Evolutionary conservation across 2,797 vertebrate genomes (phyloP), one percentile per base, ranked within the genome.

Genomic region (Microchirus variegatus): DNA sequence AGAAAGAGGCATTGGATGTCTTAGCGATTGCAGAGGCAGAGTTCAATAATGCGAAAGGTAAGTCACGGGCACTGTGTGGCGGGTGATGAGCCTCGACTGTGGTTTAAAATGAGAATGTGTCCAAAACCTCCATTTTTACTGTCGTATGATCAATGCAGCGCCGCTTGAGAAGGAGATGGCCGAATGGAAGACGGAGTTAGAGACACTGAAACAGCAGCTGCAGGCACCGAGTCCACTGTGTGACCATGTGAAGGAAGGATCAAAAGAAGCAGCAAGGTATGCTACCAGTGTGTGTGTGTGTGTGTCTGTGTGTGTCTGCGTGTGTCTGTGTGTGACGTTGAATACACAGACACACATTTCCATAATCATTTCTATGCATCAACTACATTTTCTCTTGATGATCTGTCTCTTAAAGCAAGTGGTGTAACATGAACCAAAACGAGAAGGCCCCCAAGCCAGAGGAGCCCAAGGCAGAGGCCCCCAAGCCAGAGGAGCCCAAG

Each of bases 181-280:
- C 0, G 17, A 0, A 1, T 90, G 83, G 84, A 37, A 10, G 10
- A 18, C 13, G 18, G 83, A 92, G 40, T 4, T 59, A 9, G 44
- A 15, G 10, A 50, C 38, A 8, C 73, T 92, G 37, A 78, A 82
- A 52, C 18, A 72, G 10, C 31, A 87, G 55, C 14, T 73, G 0
- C 9, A 2, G 9, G 19, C 43, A 26, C 38, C 0, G 10, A 93
- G 91, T 46, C 15, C 53, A 56, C 17, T 85, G 5, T 94, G 93
- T 48, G 17, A 60, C 19, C 87, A 80, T 64, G 18, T 93, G 53
- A 75, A 87, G 64, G 36, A 13, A 15, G 60, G 11, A 2, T 31
- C 66, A 0, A 0, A 8, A 0, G 13, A 16, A 11, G 76, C 11
- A 43, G 86, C 53, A 92, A 93, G 84, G 4, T 51, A 2, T 15